Evolutionary conservation across 1,140 invertebrate genomes (phyloP).

Genomic region (Sesamia nonagrioides): DNA sequence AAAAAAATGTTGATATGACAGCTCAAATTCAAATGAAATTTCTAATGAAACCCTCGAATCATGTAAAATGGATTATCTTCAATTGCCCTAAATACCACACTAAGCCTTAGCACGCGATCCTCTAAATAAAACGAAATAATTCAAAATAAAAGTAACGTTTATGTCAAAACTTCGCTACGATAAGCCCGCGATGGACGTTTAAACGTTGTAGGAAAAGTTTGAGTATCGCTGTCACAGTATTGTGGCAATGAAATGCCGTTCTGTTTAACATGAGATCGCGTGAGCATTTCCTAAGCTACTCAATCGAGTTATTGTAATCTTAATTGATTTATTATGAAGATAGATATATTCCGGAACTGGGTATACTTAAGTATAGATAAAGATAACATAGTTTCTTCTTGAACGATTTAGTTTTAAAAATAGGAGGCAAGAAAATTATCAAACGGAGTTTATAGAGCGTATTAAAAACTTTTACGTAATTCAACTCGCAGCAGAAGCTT

Average conservation of each 20-base stretch:
- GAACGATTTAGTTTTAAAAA: background rate
- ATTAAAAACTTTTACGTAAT: background rate
- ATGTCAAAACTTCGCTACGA: constrained; percentile 22
- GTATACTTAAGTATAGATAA: too few relatives aligned
- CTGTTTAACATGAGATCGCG: constrained; percentile 31
- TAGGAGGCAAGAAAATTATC: background rate
- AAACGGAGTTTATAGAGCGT: background rate
- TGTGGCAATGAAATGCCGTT: constrained; percentile 33
- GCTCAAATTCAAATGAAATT: background rate
- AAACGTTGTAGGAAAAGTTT: constrained; percentile 8
- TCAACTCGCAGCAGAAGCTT: background rate
- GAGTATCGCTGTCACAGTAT: constrained; percentile 1
- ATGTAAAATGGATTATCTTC: background rate
- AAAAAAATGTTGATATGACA: too few relatives aligned
- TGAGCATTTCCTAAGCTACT: constrained; percentile 4
- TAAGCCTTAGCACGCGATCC: constrained; percentile 2
- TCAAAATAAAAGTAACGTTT: background rate
- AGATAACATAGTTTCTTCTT: background rate
- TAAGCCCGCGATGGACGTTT: constrained; percentile 1
- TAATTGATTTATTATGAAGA: constrained; percentile 31
- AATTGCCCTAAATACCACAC: background rate
- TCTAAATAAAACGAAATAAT: background rate
- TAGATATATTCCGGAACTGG: constrained; percentile 13
- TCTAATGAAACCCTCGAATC: background rate
- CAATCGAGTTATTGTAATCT: constrained; percentile 26